Conservation (phyloP, 2,888 invertebrate species). For the Iselma pallidipennis region DNA sequence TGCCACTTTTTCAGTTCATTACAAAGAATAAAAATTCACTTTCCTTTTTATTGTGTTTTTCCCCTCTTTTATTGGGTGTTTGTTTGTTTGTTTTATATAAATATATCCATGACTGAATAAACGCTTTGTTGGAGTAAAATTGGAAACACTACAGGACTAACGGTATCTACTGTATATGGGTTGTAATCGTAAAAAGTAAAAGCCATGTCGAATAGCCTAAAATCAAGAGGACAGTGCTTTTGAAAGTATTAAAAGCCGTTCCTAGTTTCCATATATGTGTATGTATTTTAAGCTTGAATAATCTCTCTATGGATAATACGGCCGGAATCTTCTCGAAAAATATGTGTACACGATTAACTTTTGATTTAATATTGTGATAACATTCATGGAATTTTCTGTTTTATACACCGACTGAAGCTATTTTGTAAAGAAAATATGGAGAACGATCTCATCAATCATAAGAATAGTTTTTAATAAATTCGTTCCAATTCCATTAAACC, state of each 20-base stretch:
- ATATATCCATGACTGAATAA: background rate
- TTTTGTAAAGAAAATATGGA: background rate
- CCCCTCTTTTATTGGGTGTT: background rate
- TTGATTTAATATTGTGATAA: background rate
- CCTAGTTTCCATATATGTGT: constrained; percentile 9
- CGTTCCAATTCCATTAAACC: too few relatives aligned
- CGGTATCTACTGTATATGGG: background rate
- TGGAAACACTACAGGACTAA: background rate
- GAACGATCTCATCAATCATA: too few relatives aligned
- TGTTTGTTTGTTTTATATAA: background rate
- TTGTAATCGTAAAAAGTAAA: constrained; percentile 23
- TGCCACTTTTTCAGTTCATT: background rate
- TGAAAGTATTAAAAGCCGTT: constrained; percentile 18
- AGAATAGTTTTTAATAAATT: too few relatives aligned
- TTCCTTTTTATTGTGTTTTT: background rate
- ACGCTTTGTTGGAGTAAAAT: background rate
- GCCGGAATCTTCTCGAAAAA: too few relatives aligned
- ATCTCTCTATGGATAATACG: constrained; percentile 14
- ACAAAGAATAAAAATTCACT: background rate
- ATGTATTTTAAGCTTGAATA: constrained; percentile 14
- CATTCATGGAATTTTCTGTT: background rate
- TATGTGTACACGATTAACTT: constrained; percentile 5
- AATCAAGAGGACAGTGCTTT: constrained; percentile 14
- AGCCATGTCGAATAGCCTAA: constrained; percentile 17
- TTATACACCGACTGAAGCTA: background rate